A percentile compares a stretch with the other conserved stretches of the same genome.
phyloP scores from a whole-genome alignment of 92 coral and sea anemone species.

The Phymanthus crucifer region DNA sequence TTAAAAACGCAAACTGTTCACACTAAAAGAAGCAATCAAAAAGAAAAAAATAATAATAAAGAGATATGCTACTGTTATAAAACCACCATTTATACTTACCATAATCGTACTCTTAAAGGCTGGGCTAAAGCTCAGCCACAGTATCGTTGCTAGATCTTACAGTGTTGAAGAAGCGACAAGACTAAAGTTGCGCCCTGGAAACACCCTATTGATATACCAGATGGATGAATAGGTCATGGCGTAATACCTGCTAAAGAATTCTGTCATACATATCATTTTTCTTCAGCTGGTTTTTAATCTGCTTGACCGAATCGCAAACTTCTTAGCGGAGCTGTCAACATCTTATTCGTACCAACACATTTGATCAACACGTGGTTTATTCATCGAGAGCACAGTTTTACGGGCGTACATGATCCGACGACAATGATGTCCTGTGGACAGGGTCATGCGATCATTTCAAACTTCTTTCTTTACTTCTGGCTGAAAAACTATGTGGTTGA shows the following conservation, averaged over 20 bases:
- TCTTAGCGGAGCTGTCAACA: background rate
- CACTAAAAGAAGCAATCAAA: background rate
- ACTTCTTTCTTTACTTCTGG: background rate
- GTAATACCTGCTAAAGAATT: background rate
- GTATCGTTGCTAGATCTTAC: background rate
- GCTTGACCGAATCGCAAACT: background rate
- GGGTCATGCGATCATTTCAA: background rate
- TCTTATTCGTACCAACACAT: conserved; percentile 18
- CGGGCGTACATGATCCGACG: conserved; percentile 18
- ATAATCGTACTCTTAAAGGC: background rate
- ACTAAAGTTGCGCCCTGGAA: background rate
- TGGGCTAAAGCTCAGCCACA: background rate
- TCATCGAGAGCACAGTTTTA: background rate
- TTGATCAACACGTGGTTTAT: conserved; percentile 14
- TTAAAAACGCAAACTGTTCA: too few species aligned
- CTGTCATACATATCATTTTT: background rate
- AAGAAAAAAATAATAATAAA: background rate
- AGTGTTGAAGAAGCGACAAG: background rate
- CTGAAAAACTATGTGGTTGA: background rate
- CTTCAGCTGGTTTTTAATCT: conserved; percentile 7
- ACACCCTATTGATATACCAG: background rate
- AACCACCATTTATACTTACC: conserved; percentile 4
- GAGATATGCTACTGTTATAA: background rate
- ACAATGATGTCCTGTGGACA: background rate
- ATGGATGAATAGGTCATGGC: background rate